These are phyloP conservation scores for Tetragonisca angustula DNA, from an alignment of 2,888 invertebrate genomes.

Conservation along the genomic window DNA sequence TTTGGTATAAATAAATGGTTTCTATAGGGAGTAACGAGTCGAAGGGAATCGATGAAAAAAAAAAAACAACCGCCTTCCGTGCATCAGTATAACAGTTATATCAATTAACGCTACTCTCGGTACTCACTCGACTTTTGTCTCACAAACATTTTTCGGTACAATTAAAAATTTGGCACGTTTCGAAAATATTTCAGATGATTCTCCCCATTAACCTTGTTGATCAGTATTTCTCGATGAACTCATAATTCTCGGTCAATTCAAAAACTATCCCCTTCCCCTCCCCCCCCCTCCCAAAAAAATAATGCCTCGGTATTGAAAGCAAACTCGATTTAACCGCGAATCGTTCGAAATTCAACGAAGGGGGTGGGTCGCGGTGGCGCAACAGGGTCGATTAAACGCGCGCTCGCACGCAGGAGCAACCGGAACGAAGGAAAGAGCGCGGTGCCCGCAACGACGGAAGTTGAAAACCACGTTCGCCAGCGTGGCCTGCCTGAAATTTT, in stretches of 20 bases:
- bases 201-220: not conserved
- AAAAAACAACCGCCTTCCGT: too few species aligned
- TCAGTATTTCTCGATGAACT: not conserved
- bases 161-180: too few species aligned
- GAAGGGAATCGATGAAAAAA: too few species aligned
- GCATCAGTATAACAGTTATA: too few species aligned
- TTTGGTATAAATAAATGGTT: too few species aligned
- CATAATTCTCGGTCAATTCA: not conserved
- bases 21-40: too few species aligned
- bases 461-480: conserved; percentile 31
- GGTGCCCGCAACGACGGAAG: conserved; percentile 32
- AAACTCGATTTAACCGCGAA: not conserved
- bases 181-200: not conserved
- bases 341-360: not conserved
- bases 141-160: too few species aligned
- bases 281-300: too few species aligned
- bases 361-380: not conserved
- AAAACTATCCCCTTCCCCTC: too few species aligned
- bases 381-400: conserved; percentile 22
- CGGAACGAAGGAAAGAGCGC: conserved; percentile 23
- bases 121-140: too few species aligned
- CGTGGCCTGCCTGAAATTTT: conserved; percentile 38
- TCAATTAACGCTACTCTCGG: too few species aligned
- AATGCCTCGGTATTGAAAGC: not conserved
- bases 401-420: not conserved